phyloP scores from a whole-genome alignment of 2,888 invertebrate species.

The Sisyra nigra region DNA sequence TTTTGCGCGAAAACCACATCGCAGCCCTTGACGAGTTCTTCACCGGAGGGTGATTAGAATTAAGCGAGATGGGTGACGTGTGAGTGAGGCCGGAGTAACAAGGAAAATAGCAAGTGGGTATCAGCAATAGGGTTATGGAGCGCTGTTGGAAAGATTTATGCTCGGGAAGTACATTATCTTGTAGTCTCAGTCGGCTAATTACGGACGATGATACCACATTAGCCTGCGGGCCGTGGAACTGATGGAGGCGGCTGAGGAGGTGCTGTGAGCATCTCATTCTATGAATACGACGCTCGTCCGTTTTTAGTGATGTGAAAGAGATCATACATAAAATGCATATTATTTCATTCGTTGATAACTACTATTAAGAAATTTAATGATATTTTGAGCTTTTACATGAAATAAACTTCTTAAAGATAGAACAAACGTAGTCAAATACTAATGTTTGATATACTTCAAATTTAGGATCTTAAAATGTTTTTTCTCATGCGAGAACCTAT shows the following conservation, averaged over 20 bases:
- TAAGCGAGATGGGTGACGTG: not conserved
- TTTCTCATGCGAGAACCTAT: too few species aligned
- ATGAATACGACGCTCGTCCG: not conserved
- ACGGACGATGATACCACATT: constrained; percentile 36
- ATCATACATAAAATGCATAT: not conserved
- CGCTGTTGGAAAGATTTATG: constrained; percentile 28
- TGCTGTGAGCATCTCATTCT: constrained; percentile 4
- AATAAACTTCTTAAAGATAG: too few species aligned
- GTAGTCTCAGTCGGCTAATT: constrained; percentile 37
- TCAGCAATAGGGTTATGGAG: not conserved
- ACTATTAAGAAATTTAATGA: too few species aligned
- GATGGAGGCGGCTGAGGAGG: constrained; percentile 13
- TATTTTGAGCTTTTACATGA: too few species aligned
- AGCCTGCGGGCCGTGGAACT: constrained; percentile 27
- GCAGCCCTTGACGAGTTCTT: constrained; percentile 4
- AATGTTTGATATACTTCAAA: too few species aligned
- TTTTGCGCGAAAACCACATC: constrained; percentile 1
- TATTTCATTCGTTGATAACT: too few species aligned
- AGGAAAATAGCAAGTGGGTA: not conserved
- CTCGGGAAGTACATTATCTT: constrained; percentile 37
- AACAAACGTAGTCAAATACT: too few species aligned
- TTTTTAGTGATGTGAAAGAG: too few species aligned
- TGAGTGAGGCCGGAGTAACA: not conserved
- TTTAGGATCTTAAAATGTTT: too few species aligned
- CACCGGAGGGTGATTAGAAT: constrained; percentile 6